phyloP scores from a whole-genome alignment of 2,797 vertebrate genomes.

The Pampus argenteus region DNA sequence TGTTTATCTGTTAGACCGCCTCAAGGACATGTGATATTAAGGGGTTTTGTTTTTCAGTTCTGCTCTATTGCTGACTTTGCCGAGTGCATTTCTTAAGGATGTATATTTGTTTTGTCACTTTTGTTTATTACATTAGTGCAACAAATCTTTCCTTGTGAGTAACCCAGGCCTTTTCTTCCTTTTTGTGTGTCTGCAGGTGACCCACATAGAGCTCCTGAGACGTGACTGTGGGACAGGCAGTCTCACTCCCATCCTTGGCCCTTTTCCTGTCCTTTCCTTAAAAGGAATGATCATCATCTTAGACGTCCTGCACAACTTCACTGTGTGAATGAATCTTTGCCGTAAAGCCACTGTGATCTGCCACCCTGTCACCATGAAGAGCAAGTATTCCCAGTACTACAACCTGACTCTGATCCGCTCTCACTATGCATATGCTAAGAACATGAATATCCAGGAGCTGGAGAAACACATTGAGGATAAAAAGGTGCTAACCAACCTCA shows the following conservation, averaged over 20 bases:
- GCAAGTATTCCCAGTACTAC: constrained; percentile 92
- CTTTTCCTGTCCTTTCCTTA: constrained; percentile 53
- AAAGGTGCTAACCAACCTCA: constrained; percentile 67
- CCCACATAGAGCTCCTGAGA: constrained; percentile 75
- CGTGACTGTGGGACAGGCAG: constrained; percentile 74
- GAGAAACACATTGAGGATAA: fast-evolving
- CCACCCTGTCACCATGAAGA: constrained; percentile 83
- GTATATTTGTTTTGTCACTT: constrained; percentile 38
- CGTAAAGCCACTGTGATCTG: constrained; percentile 64
- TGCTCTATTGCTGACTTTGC: constrained; percentile 3
- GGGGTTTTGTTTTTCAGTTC: constrained; percentile 3
- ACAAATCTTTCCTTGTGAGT: constrained; percentile 25
- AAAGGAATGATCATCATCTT: constrained; percentile 57
- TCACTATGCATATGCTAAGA: constrained; percentile 90
- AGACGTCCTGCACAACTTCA: constrained; percentile 50
- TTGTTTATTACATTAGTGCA: constrained; percentile 29
- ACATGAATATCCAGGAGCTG: constrained; percentile 63
- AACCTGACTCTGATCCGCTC: constrained; percentile 83
- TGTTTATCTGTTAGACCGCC: constrained; percentile 2
- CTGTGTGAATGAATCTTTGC: constrained; percentile 79
- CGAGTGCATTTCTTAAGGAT: constrained; percentile 20
- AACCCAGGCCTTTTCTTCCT: constrained; percentile 44
- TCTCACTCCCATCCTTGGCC: constrained; percentile 50
- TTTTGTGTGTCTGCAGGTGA: constrained; percentile 82
- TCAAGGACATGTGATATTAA: constrained; percentile 6